These are phyloP conservation scores for Cynaeus angustus DNA, from an alignment of 2,888 invertebrate species.

Conservation along the genomic window DNA sequence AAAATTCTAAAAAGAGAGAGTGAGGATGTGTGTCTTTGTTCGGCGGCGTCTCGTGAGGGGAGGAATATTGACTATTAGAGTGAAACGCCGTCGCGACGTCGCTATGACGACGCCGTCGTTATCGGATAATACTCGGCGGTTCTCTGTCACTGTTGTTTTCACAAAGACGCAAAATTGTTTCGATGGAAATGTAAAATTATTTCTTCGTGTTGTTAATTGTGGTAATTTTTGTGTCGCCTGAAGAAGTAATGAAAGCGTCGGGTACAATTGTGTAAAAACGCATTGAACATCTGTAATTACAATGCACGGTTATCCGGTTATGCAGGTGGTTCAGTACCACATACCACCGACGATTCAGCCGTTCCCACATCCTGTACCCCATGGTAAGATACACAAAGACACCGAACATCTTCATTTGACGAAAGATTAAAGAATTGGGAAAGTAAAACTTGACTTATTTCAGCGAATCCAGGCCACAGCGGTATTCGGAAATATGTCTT, in stretches of 20 bases:
- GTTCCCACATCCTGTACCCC: conserved; percentile 65
- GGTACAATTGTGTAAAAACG: conserved; percentile 10
- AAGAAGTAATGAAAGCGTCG: neutral
- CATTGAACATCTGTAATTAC: conserved; percentile 51
- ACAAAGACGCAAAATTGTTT: neutral
- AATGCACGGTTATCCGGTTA: conserved; percentile 79
- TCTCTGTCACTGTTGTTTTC: conserved; percentile 24
- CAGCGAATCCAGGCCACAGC: conserved; percentile 71
- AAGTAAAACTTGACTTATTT: conserved; percentile 59
- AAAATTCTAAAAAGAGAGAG: no score
- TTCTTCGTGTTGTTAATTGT: neutral
- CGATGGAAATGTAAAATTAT: neutral
- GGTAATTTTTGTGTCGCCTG: neutral
- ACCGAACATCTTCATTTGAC: neutral
- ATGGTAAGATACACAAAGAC: conserved; percentile 56
- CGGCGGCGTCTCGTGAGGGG: conserved; percentile 45
- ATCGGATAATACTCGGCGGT: conserved; percentile 7
- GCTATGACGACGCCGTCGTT: conserved; percentile 64
- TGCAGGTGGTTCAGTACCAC: conserved; percentile 80
- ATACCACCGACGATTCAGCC: conserved; percentile 72
- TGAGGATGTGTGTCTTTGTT: neutral
- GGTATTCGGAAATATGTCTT: conserved; percentile 85
- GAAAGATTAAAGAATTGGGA: neutral
- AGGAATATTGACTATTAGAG: conserved; percentile 71
- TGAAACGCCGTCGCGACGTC: conserved; percentile 67